A percentile compares a stretch with the other conserved stretches of the same genome.
phyloP scores from a whole-genome alignment of 2,888 invertebrate species.

The Sarcophaga rosellei region DNA sequence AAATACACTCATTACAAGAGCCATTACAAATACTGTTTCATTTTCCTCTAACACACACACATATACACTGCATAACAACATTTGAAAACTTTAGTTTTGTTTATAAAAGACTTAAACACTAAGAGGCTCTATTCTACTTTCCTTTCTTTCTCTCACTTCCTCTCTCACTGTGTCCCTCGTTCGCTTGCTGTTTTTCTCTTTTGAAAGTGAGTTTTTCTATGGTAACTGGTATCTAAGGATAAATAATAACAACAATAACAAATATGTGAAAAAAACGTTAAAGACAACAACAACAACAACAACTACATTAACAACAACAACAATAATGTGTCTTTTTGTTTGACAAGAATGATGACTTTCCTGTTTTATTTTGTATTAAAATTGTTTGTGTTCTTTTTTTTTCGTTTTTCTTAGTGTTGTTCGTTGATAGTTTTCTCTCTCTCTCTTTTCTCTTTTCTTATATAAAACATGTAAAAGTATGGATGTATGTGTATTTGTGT shows the following conservation, averaged over 20 bases:
- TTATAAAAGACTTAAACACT: background rate
- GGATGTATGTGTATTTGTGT: background rate
- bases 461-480: conserved; percentile 11
- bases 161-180: too few species aligned
- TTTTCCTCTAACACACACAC: background rate
- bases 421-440: background rate
- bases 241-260: background rate
- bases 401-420: too few species aligned
- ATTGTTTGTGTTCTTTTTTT: background rate
- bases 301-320: conserved; percentile 5
- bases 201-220: background rate
- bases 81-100: background rate
- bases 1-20: background rate
- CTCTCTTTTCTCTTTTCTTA: background rate
- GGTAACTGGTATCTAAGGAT: conserved; percentile 7
- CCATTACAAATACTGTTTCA: background rate
- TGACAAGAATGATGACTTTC: conserved; percentile 61
- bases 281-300: conserved; percentile 32
- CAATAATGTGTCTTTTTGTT: conserved; percentile 37
- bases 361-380: background rate
- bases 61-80: background rate
- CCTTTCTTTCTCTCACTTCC: background rate
- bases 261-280: conserved; percentile 11
- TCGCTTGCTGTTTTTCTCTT: background rate
- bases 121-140: background rate